Evolutionary conservation across 2,113 vertebrate genomes (phyloP).

Genomic region (Suricata suricatta): DNA sequence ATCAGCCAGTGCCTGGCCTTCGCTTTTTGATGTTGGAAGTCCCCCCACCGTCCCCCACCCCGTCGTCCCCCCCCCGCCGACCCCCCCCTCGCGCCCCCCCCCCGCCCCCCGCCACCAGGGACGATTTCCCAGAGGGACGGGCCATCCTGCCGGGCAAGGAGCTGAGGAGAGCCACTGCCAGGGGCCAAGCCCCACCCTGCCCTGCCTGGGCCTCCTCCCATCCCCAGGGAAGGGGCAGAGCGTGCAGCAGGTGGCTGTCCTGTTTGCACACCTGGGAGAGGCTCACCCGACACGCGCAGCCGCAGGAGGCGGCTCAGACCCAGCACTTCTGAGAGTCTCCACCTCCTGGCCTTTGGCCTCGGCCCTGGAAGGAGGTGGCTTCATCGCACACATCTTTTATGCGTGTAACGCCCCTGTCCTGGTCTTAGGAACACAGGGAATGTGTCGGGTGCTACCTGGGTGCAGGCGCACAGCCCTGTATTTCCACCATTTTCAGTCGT

Average conservation of each 20-base stretch:
- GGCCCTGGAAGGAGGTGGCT: neutral
- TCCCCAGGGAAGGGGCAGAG: neutral
- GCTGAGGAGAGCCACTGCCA: neutral
- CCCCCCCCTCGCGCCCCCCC: too few species aligned
- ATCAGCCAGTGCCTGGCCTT: neutral
- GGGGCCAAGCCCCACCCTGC: neutral
- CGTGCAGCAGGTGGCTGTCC: neutral
- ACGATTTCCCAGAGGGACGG: neutral
- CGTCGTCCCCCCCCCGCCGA: too few species aligned
- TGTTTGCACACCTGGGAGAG: constrained; percentile 17
- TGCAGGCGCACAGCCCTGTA: rapidly evolving
- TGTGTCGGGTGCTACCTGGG: neutral
- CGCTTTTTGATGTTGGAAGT: neutral
- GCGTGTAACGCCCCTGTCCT: neutral
- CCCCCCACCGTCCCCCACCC: too few species aligned
- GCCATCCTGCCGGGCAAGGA: neutral
- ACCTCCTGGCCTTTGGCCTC: neutral
- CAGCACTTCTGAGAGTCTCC: neutral
- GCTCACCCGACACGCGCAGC: neutral
- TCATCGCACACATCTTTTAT: neutral
- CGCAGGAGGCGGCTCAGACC: neutral
- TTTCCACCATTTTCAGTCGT: rapidly evolving
- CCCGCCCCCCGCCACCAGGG: too few species aligned
- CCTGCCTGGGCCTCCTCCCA: neutral
- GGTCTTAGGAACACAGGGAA: neutral